Base-by-base conservation (phyloP, 2,113 vertebrate species). In the Thunnus maccoyii region DNA sequence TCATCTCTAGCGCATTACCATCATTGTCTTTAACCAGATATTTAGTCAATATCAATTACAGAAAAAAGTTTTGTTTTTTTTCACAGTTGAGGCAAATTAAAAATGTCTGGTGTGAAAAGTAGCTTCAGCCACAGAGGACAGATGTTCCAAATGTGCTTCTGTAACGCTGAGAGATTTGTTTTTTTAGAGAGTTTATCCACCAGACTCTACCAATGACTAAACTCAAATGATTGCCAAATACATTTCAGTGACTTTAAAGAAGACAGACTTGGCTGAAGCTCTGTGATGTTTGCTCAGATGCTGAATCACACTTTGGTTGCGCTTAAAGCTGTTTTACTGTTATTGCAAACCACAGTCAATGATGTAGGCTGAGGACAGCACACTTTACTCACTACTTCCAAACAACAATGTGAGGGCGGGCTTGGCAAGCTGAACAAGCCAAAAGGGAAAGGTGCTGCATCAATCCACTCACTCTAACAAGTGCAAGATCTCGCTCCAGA, bases 261-360 rank as follows among this genome's bases (percentile, higher is more conserved):
- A 85, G 83, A 77, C 82, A 61, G 47, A 72, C 65, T 80, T 82
- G 80, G 77, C 75, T 30, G 68, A 70, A 66, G 69, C 57, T 89
- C 57, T 64, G 77, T 58, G 36, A 44, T 58, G 65, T 80, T 85
- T 65, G 58, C 62, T 86, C 77, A 80, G 80, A 89, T 72, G 25
- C 55, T 84, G 79, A 89, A 83, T 83, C 87, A 91, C 44, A 76
- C 76, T 76, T 90, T 91, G 92, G 88, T 86, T 71, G 17, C 15
- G 3, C 18, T 76, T 55, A 7, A 72, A 72, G 80, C 76, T 78
- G 18, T 88, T 51, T 70, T 58, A 57, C 55, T 72, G 77, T 83
- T 74, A 79, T 72, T 78, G 55, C 14, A 47, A 84, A 61, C 48
- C 51, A 47, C 48, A 81, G 83, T 85, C 77, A 51, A 16, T 64